Percentiles rank a stretch among this genome's conserved stretches.
phyloP scores from a whole-genome alignment of 92 coral and sea anemone species.

The Desmophyllum pertusum region DNA sequence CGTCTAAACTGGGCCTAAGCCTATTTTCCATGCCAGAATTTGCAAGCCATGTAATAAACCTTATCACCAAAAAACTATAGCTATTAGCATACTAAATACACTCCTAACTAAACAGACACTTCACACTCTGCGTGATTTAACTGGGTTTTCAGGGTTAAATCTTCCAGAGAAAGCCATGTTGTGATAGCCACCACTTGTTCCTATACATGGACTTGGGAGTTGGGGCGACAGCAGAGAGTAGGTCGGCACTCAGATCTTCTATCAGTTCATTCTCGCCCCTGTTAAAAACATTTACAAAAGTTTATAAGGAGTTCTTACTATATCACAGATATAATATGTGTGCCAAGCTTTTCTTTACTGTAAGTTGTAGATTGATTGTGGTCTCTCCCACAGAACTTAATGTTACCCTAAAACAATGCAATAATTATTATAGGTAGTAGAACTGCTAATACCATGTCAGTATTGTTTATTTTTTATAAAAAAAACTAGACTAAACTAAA shows the following conservation, averaged over 20 bases:
- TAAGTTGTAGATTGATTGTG: too few relatives aligned
- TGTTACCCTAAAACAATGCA: neutral
- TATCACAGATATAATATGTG: neutral
- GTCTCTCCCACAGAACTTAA: too few relatives aligned
- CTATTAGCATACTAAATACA: neutral
- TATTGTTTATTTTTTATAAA: too few relatives aligned
- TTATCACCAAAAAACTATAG: neutral
- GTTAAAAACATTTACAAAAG: neutral
- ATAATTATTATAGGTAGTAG: too few relatives aligned
- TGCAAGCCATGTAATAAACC: neutral
- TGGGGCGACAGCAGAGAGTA: conserved; percentile 94
- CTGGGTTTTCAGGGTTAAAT: conserved; percentile 89
- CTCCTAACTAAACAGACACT: neutral
- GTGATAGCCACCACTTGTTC: conserved; percentile 89
- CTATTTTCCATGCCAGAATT: neutral
- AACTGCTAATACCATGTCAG: too few relatives aligned
- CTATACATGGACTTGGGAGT: conserved; percentile 99
- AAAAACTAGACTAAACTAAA: too few relatives aligned
- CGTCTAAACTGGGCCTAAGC: too few relatives aligned
- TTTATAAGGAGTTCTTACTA: neutral
- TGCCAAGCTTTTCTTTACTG: neutral
- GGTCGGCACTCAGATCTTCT: conserved; percentile 84
- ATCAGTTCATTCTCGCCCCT: conserved; percentile 89
- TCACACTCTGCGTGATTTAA: conserved; percentile 74
- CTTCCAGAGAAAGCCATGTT: conserved; percentile 83